phyloP scores from a whole-genome alignment of 2,797 vertebrate species.

The Smutsia temminckii region DNA sequence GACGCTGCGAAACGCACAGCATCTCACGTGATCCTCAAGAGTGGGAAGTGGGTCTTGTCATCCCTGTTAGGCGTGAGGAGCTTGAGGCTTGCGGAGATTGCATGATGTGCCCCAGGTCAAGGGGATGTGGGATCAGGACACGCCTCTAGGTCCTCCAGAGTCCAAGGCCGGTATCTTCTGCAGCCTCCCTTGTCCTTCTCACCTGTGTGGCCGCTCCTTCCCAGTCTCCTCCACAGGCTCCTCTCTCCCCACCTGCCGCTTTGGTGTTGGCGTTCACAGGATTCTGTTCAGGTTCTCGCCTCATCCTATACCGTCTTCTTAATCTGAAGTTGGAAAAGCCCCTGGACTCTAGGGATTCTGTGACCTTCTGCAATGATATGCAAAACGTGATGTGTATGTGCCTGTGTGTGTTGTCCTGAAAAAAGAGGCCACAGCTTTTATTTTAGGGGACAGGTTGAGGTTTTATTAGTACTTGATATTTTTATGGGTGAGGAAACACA shows the following conservation, averaged over 20 bases:
- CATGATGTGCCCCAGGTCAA: background rate
- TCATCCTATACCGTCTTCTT: background rate
- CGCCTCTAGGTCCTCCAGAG: background rate
- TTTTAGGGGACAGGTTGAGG: conserved; percentile 28
- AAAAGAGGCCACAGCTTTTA: background rate
- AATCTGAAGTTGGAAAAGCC: background rate
- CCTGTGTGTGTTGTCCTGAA: background rate
- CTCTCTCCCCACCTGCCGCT: background rate
- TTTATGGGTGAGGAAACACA: background rate
- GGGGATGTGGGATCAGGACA: background rate
- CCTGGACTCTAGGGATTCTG: background rate
- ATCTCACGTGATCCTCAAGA: background rate
- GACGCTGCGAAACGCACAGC: background rate
- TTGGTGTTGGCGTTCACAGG: background rate
- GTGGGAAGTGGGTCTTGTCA: conserved; percentile 45
- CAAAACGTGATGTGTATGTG: background rate
- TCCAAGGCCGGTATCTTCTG: background rate
- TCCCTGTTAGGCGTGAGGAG: conserved; percentile 12
- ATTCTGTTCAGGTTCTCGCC: background rate
- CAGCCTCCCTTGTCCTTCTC: background rate
- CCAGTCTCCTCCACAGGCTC: no score
- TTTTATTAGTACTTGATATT: background rate
- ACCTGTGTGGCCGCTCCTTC: background rate
- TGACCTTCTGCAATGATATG: background rate
- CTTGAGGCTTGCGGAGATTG: conserved; percentile 40